Evolutionary conservation across 2,113 vertebrate genomes (phyloP), one percentile per base, ranked within the genome.

Genomic region (Aplodontia rufa): DNA sequence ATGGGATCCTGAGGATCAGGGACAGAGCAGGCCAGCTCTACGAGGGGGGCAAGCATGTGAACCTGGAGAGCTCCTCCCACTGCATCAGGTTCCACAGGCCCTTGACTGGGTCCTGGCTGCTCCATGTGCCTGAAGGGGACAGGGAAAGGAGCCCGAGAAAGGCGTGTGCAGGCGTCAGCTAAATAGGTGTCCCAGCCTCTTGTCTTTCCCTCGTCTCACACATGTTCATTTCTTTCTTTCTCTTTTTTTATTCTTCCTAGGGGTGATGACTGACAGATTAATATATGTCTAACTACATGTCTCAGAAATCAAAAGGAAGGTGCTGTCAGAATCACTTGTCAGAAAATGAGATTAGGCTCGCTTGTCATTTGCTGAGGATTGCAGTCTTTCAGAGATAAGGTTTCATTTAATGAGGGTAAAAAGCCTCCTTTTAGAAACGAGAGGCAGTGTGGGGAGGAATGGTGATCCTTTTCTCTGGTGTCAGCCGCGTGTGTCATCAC

Each of bases 271-370:
- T 99, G 99, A 99, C 99, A 99, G 99, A 99, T 99, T 99, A 99
- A 99, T 99, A 99, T 99, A 99, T 99, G 99, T 99, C 99, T 99
- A 99, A 99, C 99, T 99, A 98, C 98, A 98, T 99, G 99, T 99
- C 99, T 99, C 99, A 98, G 98, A 99, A 99, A 99, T 99, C 98
- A 99, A 99, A 99, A 99, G 99, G 99, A 99, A 99, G 99, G 98
- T 98, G 98, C 99, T 99, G 99, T 99, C 99, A 99, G 99, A 98
- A 98, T 98, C 97, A 98, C 99, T 99, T 99, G 99, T 99, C 98
- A 98, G 98, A 99, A 99, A 99, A 98, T 98, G 99, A 99, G 99
- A 99, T 99, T 99, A 99, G 99, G 99, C 97, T 95, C 98, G 98
- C 99, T 99, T 99, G 99, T 99, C 99, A 99, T 98, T 99, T 99